phyloP scores from a whole-genome alignment of 1,140 invertebrate species.

The Laodelphax striatellus region DNA sequence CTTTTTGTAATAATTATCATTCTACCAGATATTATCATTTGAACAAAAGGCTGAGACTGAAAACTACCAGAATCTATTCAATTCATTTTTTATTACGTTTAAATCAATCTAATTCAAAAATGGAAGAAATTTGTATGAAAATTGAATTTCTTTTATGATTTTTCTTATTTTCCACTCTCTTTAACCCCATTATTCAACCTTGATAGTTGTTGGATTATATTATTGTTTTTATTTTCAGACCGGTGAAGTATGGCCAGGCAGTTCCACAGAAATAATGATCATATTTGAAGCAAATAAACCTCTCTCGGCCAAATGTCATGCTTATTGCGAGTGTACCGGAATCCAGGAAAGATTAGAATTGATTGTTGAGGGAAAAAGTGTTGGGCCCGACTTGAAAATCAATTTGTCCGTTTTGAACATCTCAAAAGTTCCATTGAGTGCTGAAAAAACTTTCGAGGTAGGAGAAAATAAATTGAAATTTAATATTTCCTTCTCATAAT shows the following conservation, averaged over 20 bases:
- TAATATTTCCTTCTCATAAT: no score
- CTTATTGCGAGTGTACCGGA: constrained; percentile 31
- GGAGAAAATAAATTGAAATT: not conserved
- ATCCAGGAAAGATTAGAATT: constrained; percentile 27
- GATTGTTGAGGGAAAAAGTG: constrained; percentile 26
- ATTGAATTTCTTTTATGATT: no score
- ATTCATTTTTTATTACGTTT: no score
- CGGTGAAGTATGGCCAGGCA: constrained; percentile 29
- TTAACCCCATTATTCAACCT: no score
- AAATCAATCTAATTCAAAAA: no score
- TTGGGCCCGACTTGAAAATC: constrained; percentile 29
- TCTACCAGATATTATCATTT: no score
- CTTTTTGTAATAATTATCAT: no score
- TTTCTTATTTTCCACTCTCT: no score
- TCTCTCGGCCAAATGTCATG: constrained; percentile 21
- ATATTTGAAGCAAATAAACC: constrained; percentile 28
- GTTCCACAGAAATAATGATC: constrained; percentile 22
- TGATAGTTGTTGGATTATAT: no score
- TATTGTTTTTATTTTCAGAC: constrained; percentile 15
- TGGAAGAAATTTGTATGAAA: no score
- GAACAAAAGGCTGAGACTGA: no score
- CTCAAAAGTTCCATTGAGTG: constrained; percentile 26
- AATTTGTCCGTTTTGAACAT: constrained; percentile 27
- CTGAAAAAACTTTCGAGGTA: constrained; percentile 29
- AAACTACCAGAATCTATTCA: no score